Evolutionary conservation across 2,888 invertebrate species (phyloP), one percentile per base, ranked within the genome.

Genomic region (Caenorhabditis plicata): DNA sequence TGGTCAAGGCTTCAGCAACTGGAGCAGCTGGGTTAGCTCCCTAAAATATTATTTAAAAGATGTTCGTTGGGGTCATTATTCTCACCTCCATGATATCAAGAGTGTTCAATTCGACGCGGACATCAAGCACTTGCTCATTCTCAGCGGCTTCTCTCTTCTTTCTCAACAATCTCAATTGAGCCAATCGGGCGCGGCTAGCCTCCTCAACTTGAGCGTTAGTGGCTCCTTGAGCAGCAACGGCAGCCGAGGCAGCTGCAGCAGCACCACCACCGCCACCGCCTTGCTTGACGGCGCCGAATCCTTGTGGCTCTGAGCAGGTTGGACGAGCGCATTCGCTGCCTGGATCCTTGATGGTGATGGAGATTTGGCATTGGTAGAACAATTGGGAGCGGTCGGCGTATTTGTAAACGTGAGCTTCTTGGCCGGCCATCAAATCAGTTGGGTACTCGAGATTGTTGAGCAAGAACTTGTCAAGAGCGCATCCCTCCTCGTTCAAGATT

Each of bases 401-500:
- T 55, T 78, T 78, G 73, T 73, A 78, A 23, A 78, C 76, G 64
- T 78, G 77, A 40, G 77, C 76, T 50, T 77, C 77, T 61, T 68
- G 66, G 4, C 78, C 78, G 25, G 77, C 78, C 57, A 68, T 71
- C 38, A 78, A 60, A 63, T 78, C 78, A 20, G 67, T 67, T 40
- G 75, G 74, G 43, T 78, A 78, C 49, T 78, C 78, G 36, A 77
- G 55, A 54, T 78, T 77, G 57, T 75, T 77, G 48, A 78, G 69
- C 51, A 78, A 52, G 61, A 70, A 71, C 42, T 66, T 71, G 52
- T 74, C 74, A 19, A 65, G 60, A 15, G 72, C 75, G 48, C 75
- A 75, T 32, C 75, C 75, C 25, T 71, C 60, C 25, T 71, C 73
- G 57, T 69, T 52, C 27, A 75, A 56, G 40, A 74, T 71, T 55